phyloP scores from a whole-genome alignment of 2,888 invertebrate genomes.

The Augiades crinisus region DNA sequence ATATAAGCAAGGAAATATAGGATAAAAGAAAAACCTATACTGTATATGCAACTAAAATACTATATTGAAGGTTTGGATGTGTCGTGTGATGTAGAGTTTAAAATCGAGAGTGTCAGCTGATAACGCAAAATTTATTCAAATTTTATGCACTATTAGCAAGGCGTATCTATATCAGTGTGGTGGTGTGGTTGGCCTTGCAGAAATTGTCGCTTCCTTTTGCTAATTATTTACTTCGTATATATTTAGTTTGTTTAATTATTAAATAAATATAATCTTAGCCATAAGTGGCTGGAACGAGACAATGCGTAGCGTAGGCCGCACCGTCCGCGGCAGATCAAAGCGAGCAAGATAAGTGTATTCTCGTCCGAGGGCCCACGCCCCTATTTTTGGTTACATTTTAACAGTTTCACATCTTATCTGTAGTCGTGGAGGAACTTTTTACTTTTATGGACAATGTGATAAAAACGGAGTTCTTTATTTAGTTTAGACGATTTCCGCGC shows the following conservation, averaged over 20 bases:
- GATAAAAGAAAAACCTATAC: too few species aligned
- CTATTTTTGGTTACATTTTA: slow-evolving; percentile 66
- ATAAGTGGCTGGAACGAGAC: slow-evolving; percentile 40
- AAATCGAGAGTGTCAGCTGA: too few species aligned
- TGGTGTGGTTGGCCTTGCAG: too few species aligned
- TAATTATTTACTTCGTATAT: not conserved
- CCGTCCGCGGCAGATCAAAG: slow-evolving; percentile 64
- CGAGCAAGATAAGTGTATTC: slow-evolving; percentile 53
- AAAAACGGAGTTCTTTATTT: slow-evolving; percentile 25
- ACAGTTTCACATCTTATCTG: slow-evolving; percentile 56
- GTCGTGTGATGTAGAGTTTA: too few species aligned
- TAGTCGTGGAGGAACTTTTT: slow-evolving; percentile 29
- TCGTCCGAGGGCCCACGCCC: slow-evolving; percentile 53
- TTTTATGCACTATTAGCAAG: too few species aligned
- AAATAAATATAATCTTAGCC: slow-evolving; percentile 8
- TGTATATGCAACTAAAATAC: too few species aligned
- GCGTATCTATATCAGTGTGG: too few species aligned
- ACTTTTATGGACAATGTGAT: slow-evolving; percentile 30
- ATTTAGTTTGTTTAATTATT: slow-evolving; percentile 1
- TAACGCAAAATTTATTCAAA: too few species aligned
- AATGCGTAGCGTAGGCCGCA: slow-evolving; percentile 44
- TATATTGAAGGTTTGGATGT: too few species aligned
- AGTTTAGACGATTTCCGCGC: slow-evolving; percentile 1
- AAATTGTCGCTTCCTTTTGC: too few species aligned
- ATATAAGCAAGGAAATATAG: too few species aligned